Evolutionary conservation across 1,140 invertebrate genomes (phyloP).

Genomic region (Ctenoplectra terminalis): DNA sequence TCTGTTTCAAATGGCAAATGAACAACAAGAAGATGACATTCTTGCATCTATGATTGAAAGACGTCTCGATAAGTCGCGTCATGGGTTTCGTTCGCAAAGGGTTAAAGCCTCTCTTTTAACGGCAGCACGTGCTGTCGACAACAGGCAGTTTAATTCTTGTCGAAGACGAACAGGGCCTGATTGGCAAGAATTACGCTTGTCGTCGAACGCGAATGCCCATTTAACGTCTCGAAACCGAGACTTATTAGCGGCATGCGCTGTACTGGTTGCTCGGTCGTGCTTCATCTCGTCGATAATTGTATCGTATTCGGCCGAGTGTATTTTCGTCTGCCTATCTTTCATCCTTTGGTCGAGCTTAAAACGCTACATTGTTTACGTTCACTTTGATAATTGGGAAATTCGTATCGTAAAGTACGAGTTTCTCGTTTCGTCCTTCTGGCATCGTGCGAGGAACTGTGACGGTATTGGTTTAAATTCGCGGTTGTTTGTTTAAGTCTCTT

Average conservation of each 20-base stretch:
- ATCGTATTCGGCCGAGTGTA: not conserved
- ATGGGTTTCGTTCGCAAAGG: too few species aligned
- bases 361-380: not conserved
- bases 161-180: too few species aligned
- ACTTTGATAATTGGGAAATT: not conserved
- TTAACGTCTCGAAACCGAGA: conserved; percentile 23
- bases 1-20: too few species aligned
- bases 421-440: too few species aligned
- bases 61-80: too few species aligned
- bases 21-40: too few species aligned
- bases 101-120: too few species aligned
- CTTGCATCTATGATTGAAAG: too few species aligned
- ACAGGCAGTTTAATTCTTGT: too few species aligned
- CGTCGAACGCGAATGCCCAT: conserved; percentile 17
- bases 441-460: too few species aligned
- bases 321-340: not conserved
- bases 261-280: not conserved
- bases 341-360: not conserved
- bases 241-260: not conserved
- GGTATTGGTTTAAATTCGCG: not conserved
- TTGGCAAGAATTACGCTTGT: too few species aligned
- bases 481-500: not conserved
- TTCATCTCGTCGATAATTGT: not conserved
- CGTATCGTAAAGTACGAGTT: not conserved
- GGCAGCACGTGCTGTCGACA: too few species aligned